Evolutionary conservation across 2,113 vertebrate genomes (phyloP), one percentile per base, ranked within the genome.

Genomic region (Tetrax tetrax): DNA sequence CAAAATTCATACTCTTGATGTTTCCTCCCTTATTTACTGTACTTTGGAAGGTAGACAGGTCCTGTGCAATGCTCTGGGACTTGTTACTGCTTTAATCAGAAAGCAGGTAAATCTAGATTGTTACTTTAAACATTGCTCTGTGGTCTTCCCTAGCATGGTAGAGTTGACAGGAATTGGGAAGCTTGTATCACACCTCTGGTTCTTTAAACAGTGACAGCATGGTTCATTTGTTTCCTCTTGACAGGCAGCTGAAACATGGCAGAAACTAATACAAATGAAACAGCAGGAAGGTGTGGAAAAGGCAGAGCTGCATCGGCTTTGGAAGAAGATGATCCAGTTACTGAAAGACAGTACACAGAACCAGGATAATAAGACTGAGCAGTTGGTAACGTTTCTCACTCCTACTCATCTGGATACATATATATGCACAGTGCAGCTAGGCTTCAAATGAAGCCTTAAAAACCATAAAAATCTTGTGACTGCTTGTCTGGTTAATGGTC

Each of bases 201-300:
- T 76, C 50, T 72, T 72, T 8, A 12, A 57, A 41, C 23, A 38
- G 6, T 83, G 56, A 61, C 20, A 43, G 5, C 7, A 0, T 24
- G 21, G 21, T 24, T 89, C 11, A 5, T 90, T 79, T 93, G 8
- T 64, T 93, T 68, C 24, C 48, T 90, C 2, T 94, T 95, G 66
- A 56, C 95, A 99, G 99, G 98, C 98, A 72, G 99, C 98, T 80
- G 98, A 97, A 87, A 97, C 98, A 59, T 99, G 98, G 98, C 97
- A 97, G 84, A 98, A 98, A 61, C 86, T 99, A 24, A 98, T 99
- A 94, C 97, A 97, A 86, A 95, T 97, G 50, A 99, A 98, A 60
- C 97, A 98, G 89, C 98, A 98, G 29, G 98, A 98, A 97, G 91
- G 98, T 83, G 98, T 98, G 61, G 98, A 98, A 51, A 98, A 97